phyloP scores from a whole-genome alignment of 2,888 invertebrate species.

The Siphlonurus alternatus region DNA sequence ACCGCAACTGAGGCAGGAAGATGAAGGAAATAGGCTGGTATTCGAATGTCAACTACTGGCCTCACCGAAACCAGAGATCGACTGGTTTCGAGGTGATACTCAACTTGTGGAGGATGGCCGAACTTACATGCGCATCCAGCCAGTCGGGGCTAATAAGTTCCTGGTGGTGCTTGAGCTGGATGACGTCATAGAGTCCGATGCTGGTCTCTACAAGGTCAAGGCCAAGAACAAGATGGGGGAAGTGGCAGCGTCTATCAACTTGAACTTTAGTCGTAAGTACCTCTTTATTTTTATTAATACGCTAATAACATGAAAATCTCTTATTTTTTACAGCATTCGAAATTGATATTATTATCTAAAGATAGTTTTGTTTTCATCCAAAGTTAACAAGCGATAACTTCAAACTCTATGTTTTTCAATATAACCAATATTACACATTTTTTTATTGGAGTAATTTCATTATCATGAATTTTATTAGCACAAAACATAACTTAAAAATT shows the following conservation, averaged over 20 bases:
- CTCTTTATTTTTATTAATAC: neutral
- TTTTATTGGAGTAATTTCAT: too few species aligned
- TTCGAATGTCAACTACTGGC: slow-evolving; percentile 86
- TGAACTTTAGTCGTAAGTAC: slow-evolving; percentile 94
- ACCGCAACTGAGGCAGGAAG: slow-evolving; percentile 91
- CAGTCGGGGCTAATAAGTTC: slow-evolving; percentile 70
- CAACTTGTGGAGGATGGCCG: slow-evolving; percentile 67
- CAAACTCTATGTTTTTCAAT: neutral
- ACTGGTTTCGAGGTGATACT: slow-evolving; percentile 82
- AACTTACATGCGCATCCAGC: slow-evolving; percentile 77
- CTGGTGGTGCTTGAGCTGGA: slow-evolving; percentile 84
- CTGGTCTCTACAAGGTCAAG: slow-evolving; percentile 92
- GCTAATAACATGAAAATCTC: too few species aligned
- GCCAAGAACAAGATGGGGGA: slow-evolving; percentile 95
- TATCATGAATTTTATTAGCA: too few species aligned
- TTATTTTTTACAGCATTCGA: slow-evolving; percentile 19
- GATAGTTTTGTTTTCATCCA: slow-evolving; percentile 8
- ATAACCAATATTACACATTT: too few species aligned
- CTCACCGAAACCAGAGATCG: slow-evolving; percentile 76
- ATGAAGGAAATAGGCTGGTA: slow-evolving; percentile 85
- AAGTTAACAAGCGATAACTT: slow-evolving; percentile 18
- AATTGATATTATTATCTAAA: slow-evolving; percentile 1
- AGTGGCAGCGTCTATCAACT: slow-evolving; percentile 90
- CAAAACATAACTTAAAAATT: too few species aligned
- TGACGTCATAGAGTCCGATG: slow-evolving; percentile 90